Base-by-base conservation (phyloP, 1,140 invertebrate genomes). In the Macrobrachium rosenbergii region DNA sequence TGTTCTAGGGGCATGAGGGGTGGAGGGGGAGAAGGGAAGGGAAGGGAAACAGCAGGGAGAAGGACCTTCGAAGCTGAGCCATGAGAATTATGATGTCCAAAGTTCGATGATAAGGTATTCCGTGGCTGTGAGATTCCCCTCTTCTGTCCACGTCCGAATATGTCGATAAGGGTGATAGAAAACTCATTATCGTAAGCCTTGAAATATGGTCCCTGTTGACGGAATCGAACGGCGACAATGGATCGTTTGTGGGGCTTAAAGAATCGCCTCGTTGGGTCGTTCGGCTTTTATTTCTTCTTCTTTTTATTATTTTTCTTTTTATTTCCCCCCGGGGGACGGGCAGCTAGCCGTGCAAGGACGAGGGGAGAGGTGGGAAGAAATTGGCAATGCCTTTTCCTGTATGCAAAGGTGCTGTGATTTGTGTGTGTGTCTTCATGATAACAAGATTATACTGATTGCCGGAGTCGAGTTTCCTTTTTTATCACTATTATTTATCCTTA, bases 111-210 rank as follows among this genome's bases (percentile, higher is more conserved):
- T 77, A 77, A 77, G 45, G 45, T 77, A 52, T 58, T 77, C 45
- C 52, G 75, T 7, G 75, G 52, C 52, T 58, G 75, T 58, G 75
- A 77, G 75, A 77, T 77, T 77, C 75, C 43, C 45, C 19, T 37
- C 75, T 58, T 77, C 52, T 77, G 23, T 77, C 75, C 37, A n/a
- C 75, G 52, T 77, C 75, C 59, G 75, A 58, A 58, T 58, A 77
- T 77, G 75, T 77, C 75, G 75, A 77, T 77, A 77, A 77, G 75
- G 45, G 75, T 59, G 75, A 77, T 77, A 77, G 75, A 77, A 77
- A 77, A 77, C 75, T 19, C 75, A 77, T 77, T 77, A 77, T 77
- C 75, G 45, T 23, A 14, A n/a, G 75, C 45, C 21, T 10, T 19
- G 45, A 77, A 58, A 77, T 77, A 77, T 77, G 75, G 75, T 77